phyloP scores from a whole-genome alignment of 2,797 vertebrate species.

The Oreochromis grahami region DNA sequence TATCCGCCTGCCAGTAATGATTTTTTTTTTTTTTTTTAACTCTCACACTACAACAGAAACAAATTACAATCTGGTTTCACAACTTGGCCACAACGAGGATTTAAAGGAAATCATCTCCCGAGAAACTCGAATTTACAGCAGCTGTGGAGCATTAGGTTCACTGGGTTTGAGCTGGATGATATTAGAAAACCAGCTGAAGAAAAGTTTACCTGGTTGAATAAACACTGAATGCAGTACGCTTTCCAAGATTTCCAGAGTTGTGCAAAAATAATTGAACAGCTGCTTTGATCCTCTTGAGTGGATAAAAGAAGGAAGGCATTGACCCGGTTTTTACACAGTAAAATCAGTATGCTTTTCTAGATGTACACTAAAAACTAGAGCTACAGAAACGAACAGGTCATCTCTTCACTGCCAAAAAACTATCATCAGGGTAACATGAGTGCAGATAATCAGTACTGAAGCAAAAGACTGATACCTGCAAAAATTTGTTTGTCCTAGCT shows the following conservation, averaged over 20 bases:
- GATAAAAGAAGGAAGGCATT: not conserved
- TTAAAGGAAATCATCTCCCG: not conserved
- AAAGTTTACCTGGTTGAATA: not conserved
- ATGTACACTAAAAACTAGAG: not conserved
- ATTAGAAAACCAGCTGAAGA: not conserved
- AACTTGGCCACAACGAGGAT: not conserved
- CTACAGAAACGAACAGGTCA: not conserved
- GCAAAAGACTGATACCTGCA: accelerated
- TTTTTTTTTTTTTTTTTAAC: not conserved
- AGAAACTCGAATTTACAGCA: not conserved
- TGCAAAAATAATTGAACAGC: not conserved
- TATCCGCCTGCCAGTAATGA: not conserved
- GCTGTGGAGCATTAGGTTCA: not conserved
- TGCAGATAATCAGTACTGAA: not conserved
- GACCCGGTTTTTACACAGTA: not conserved
- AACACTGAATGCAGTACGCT: not conserved
- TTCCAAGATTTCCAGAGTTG: not conserved
- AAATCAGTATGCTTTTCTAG: not conserved
- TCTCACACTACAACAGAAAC: not conserved
- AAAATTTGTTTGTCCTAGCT: not conserved
- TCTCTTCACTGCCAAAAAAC: not conserved
- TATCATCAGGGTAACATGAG: not conserved
- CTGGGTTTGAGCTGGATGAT: not conserved
- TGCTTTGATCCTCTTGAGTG: not conserved
- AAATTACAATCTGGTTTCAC: not conserved